Evolutionary conservation across 2,888 invertebrate genomes (phyloP).

Genomic region (Dasypolia templi): DNA sequence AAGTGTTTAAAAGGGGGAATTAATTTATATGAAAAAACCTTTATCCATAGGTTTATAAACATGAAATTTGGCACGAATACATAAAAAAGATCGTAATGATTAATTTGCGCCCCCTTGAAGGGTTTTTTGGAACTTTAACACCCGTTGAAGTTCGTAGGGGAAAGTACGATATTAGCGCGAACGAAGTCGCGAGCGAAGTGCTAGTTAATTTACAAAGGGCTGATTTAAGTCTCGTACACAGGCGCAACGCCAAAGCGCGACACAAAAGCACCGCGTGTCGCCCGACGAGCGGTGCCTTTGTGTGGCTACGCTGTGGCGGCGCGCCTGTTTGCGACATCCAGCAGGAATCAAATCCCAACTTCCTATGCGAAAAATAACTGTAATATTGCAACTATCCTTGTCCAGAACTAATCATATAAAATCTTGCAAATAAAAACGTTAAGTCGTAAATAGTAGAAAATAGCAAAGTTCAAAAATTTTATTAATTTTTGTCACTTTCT

Average conservation of each 20-base stretch:
- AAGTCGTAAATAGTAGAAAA: background rate
- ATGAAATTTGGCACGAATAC: background rate
- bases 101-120: background rate
- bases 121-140: background rate
- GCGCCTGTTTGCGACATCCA: too few relatives aligned
- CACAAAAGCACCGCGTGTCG: too few relatives aligned
- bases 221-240: too few relatives aligned
- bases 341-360: background rate
- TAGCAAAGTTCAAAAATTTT: background rate
- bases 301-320: too few relatives aligned
- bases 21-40: background rate
- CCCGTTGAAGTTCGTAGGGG: background rate
- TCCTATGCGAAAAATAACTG: background rate
- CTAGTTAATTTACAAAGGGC: background rate
- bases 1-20: background rate
- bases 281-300: too few relatives aligned
- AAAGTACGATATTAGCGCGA: background rate
- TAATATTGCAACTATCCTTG: slow-evolving; percentile 6
- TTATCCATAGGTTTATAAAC: background rate
- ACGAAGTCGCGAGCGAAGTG: background rate
- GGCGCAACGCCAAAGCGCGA: too few relatives aligned
- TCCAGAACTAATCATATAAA: background rate
- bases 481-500: too few relatives aligned
- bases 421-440: background rate
- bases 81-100: background rate